A percentile compares a stretch with the other conserved stretches of the same genome.
phyloP scores from a whole-genome alignment of 2,113 vertebrate genomes.

The Mus musculus region GRCm39 chr6:6258001-6258500 shows the following conservation, averaged over 20 bases:
- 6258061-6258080: neutral
- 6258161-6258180: neutral
- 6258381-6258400: neutral
- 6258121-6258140: neutral
- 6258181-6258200: no score
- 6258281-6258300: neutral
- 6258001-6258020: neutral
- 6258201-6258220: neutral
- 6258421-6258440: neutral
- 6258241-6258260: neutral
- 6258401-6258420: neutral
- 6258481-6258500: neutral
- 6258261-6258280: neutral
- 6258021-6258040: neutral
- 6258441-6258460: neutral
- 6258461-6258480: neutral
- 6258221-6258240: neutral
- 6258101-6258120: fast-evolving
- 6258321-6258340: neutral
- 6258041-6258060: neutral
- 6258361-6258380: neutral
- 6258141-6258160: neutral
- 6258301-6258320: neutral
- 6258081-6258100: neutral
- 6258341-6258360: neutral